Evolutionary conservation across 2,797 vertebrate species (phyloP).

Genomic region (Australoheros facetus): DNA sequence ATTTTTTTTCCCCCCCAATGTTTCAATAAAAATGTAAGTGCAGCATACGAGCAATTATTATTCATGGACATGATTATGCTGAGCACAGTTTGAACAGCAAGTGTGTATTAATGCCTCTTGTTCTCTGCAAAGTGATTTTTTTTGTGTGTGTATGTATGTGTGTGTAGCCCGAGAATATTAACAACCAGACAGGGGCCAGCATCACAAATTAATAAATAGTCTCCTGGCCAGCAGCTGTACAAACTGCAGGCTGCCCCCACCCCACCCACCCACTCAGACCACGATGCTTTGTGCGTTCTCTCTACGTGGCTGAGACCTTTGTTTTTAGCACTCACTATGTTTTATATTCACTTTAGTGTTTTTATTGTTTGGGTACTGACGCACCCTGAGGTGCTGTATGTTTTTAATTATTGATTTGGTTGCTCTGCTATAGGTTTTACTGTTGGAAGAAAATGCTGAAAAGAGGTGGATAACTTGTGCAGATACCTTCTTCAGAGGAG

Average conservation of each 20-base stretch:
- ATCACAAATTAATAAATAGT: constrained; percentile 2
- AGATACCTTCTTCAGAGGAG: not conserved
- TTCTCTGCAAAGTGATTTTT: not conserved
- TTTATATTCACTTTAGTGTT: not conserved
- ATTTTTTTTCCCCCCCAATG: not conserved
- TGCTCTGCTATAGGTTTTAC: not conserved
- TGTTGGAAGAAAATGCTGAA: not conserved
- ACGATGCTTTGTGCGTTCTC: not conserved
- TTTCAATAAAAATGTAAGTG: not conserved
- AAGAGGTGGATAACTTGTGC: not conserved
- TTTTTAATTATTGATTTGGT: not conserved
- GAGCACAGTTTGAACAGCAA: not conserved
- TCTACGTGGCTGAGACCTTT: not conserved
- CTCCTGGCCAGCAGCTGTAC: not conserved
- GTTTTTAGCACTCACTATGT: not conserved
- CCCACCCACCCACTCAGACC: not conserved
- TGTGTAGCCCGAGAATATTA: not conserved
- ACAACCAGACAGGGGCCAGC: not conserved
- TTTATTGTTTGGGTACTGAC: not conserved
- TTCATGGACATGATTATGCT: not conserved
- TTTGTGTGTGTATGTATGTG: not conserved
- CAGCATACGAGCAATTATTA: not conserved
- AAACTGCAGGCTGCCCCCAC: not conserved
- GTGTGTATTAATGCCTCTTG: not conserved
- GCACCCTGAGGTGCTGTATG: not conserved